A percentile compares a stretch with the other conserved stretches of the same genome.
Evolutionary conservation across 2,797 vertebrate genomes (phyloP).

Genomic region (Luscinia luscinia): DNA sequence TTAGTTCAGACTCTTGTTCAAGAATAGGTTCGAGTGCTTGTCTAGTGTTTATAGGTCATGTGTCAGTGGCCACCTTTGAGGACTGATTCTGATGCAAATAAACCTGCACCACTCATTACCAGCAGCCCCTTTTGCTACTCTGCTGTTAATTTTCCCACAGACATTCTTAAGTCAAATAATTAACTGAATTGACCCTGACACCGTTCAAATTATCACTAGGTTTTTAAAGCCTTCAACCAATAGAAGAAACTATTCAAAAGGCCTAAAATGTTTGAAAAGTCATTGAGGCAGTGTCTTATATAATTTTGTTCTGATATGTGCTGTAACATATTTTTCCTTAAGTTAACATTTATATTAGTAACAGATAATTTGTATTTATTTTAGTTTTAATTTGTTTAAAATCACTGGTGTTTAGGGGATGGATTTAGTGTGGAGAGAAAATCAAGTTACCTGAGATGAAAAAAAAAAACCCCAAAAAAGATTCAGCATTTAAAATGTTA

Average conservation of each 20-base stretch:
- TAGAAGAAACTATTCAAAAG: not conserved
- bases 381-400: not conserved
- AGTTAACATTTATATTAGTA: not conserved
- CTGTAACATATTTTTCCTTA: not conserved
- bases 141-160: not conserved
- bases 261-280: not conserved
- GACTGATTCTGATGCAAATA: not conserved
- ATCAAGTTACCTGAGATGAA: not conserved
- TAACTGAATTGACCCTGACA: not conserved
- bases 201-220: not conserved
- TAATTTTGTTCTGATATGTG: not conserved
- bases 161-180: not conserved
- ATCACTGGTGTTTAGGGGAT: not conserved
- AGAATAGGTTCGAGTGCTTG: not conserved
- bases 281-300: not conserved
- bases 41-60: not conserved
- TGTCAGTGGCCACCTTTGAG: not conserved
- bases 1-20: not conserved
- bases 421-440: not conserved
- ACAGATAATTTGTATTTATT: not conserved
- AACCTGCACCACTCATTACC: not conserved
- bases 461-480: not conserved
- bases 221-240: not conserved
- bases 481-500: conserved; percentile 15
- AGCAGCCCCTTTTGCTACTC: not conserved